Evolutionary conservation across 1,140 invertebrate genomes (phyloP), one percentile per base, ranked within the genome.

Genomic region (Venustaconcha ellipsiformis): DNA sequence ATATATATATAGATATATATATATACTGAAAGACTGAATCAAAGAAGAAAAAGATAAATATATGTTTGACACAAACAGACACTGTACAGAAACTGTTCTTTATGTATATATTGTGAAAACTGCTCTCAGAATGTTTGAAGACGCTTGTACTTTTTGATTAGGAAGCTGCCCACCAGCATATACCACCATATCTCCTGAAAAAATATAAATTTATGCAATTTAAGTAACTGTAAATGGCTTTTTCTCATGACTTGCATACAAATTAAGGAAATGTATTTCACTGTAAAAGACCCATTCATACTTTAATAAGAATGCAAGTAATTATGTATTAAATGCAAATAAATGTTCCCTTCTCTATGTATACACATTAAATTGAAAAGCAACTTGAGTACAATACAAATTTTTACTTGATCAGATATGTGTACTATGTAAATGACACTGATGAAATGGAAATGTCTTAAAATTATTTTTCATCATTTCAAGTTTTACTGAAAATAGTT

Each of bases 101-200:
- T 18, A 15, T 37, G 66, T 67, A 55, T 30, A 26, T 37, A 76
- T 76, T n/a, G 74, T 76, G 58, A 76, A 76, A 18, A 71, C 37
- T 20, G 67, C 56, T 59, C 30, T 71, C 30, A 88, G 58, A 17
- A 86, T 76, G 76, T 88, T 86, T n/a, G 85, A 87, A 15, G 77
- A 72, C 58, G 79, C 81, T 20, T 70, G 63, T 23, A 65, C 82
- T 26, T 79, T 78, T 77, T 88, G 84, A 57, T 74, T 71, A 55
- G 87, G 87, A 65, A 87, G 82, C 72, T 87, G 86, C 48, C 87
- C 87, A 14, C 87, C 87, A 55, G 80, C 83, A 72, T 85, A 88
- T 60, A 88, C 68, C 64, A 37, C 57, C 14, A 87, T 82, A 5
- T 75, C 56, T 68, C 84, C 84, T 86, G 79, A 62, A 84, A n/a